Evolutionary conservation across 2,113 vertebrate species (phyloP).

Genomic region (Zapornia atra): DNA sequence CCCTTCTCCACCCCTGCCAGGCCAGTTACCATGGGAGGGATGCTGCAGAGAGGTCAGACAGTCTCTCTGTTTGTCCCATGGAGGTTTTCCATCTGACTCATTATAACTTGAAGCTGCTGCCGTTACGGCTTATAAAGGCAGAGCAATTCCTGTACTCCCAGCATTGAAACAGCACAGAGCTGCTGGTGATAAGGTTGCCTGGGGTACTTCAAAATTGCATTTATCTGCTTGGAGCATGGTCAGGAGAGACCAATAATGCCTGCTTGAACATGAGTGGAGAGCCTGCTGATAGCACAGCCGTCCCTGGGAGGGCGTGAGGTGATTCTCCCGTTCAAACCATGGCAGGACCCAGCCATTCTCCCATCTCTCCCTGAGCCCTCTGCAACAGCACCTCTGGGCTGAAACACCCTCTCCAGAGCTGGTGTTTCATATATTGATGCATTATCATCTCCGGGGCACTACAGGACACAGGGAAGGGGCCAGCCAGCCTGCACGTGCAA

Average conservation of each 20-base stretch:
- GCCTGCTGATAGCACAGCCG: not conserved
- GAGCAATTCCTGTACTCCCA: not conserved
- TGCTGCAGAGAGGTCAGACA: not conserved
- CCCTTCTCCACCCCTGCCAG: not conserved
- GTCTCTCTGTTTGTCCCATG: not conserved
- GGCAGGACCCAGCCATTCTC: not conserved
- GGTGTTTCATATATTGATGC: fast-evolving
- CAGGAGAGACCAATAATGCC: not conserved
- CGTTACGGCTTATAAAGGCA: not conserved
- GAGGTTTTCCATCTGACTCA: not conserved
- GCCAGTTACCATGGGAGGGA: fast-evolving
- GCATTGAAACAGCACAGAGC: not conserved
- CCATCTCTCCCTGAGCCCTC: not conserved
- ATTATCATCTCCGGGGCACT: fast-evolving
- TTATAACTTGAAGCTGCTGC: not conserved
- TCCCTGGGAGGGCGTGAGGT: not conserved
- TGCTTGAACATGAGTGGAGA: not conserved
- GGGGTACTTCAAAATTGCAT: not conserved
- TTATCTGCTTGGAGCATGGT: not conserved
- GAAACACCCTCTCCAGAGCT: fast-evolving
- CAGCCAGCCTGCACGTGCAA: not conserved
- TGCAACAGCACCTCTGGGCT: not conserved
- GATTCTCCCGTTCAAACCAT: not conserved
- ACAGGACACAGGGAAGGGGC: not conserved
- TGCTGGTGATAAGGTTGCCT: fast-evolving